Evolutionary conservation across 2,113 vertebrate species (phyloP), one percentile per base, ranked within the genome.

Genomic region (Eolophus roseicapilla): DNA sequence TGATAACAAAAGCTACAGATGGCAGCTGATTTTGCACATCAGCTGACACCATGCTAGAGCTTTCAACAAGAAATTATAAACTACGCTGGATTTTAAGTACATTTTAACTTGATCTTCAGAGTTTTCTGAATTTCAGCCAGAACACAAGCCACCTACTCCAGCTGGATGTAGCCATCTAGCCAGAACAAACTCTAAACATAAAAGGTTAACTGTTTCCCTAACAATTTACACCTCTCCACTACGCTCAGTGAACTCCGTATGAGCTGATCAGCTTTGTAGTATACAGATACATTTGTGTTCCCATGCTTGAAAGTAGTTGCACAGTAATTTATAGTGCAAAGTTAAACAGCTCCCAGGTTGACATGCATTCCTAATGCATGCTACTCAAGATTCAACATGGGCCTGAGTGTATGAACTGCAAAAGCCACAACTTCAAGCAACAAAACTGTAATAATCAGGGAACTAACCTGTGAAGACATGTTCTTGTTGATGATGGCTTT

Each of bases 401-500:
- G 27, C 49, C 43, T 44, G 37, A 80, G 11, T 6, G 29, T 10
- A 31, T 8, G 5, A 71, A 44, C 2, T 24, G n/a, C 44, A 76
- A 88, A 73, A 88, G 8, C n/a, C 52, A 7, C 24, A 41, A 49
- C 8, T 65, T 57, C 63, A 64, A 70, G 28, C 35, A 57, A 52
- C 0, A 4, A 52, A 59, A 69, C 9, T 21, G 24, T 20, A 62
- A 39, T 12, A 49, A 62, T 3, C 33, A 50, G 35, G n/a, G 47
- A 39, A 90, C 98, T 97, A 64, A 98, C 98, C 97, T 98, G 97
- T 64, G 98, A 98, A 29, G 97, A 97, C 37, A 94, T 1, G 0
- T 97, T 98, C 46, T 94, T 92, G 88, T 98, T 96, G 69, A 98
- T 13, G 68, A 85, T 62, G 44, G 98, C 86, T 94, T 93, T 98